Evolutionary conservation across 1,140 invertebrate species (phyloP), one percentile per base, ranked within the genome.

Genomic region (Drepana arcuata): DNA sequence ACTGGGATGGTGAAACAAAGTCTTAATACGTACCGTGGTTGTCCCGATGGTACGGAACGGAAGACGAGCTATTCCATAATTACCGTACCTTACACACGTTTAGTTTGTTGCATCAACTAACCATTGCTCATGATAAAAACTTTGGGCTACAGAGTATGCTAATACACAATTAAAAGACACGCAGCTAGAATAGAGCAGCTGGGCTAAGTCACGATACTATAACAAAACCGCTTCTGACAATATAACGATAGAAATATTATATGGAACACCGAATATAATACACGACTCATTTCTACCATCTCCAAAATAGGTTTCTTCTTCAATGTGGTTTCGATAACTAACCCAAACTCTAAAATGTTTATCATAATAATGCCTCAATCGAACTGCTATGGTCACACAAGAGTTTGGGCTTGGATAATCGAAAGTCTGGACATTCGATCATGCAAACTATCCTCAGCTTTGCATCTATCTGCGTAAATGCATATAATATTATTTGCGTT

Each of bases 1-100:
- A 89, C 90, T 74, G 92, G 92, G 87, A 94, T 94, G 92, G 91
- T 94, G 88, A 93, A 93, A 88, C 89, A 92, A 86, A 89, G 87
- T 82, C 84, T 90, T 83, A 92, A 89, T 87, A 87, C 89, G 81
- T 92, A 90, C 87, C 89, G 89, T 86, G 89, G 85, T 88, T 89
- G 86, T 78, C 79, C 90, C 83, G 90, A 93, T 86, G 92, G 91
- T 93, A 93, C 88, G 91, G 75, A 74, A 53, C 54, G 50, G 48
- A 61, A 62, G 43, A 56, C 49, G 45, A 48, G 48, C 43, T 52
- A 61, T 75, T 53, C 43, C 51, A 58, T 55, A 55, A 65, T n/a
- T 71, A 69, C 62, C 65, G 71, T 80, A 77, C 62, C 61, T 63
- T 54, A 74, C 73, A 67, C 41, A 67, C 58, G 55, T 66, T 59